Conservation (phyloP, 2,113 vertebrate species). For the Chaetodon trifascialis region DNA sequence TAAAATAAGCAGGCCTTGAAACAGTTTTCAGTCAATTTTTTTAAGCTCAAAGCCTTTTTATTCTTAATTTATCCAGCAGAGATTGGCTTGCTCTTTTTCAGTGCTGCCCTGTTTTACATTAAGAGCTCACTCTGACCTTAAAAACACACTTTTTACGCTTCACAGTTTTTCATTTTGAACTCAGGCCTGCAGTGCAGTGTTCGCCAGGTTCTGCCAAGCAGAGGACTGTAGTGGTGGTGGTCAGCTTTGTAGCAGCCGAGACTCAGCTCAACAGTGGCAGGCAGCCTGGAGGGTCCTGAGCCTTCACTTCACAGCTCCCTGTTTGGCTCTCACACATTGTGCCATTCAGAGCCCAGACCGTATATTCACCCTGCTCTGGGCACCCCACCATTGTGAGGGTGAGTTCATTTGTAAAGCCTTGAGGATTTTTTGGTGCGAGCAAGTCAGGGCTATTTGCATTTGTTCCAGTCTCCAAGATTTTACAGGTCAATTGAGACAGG, state of each 20-base stretch:
- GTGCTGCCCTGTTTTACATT: background rate
- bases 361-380: slow-evolving; percentile 83
- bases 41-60: background rate
- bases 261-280: slow-evolving; percentile 46
- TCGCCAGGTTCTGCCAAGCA: background rate
- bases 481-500: slow-evolving; percentile 88
- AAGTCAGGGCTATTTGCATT: slow-evolving; percentile 92
- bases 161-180: background rate
- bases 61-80: background rate
- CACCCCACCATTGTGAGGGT: slow-evolving; percentile 86
- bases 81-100: background rate
- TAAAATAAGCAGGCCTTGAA: background rate
- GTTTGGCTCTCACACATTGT: slow-evolving; percentile 78
- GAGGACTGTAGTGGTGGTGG: slow-evolving; percentile 18
- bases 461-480: slow-evolving; percentile 92
- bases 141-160: background rate
- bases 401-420: slow-evolving; percentile 88
- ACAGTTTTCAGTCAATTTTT: background rate
- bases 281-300: slow-evolving; percentile 50
- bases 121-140: background rate
- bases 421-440: slow-evolving; percentile 84
- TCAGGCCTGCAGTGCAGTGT: background rate
- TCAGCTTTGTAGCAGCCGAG: slow-evolving; percentile 39
- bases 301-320: slow-evolving; percentile 66
- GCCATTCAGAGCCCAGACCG: slow-evolving; percentile 77